A percentile compares a stretch with the other conserved stretches of the same genome.
These are phyloP conservation scores for Parnassius mnemosyne DNA, from an alignment of 2,888 invertebrate species.

Conservation along the genomic window DNA sequence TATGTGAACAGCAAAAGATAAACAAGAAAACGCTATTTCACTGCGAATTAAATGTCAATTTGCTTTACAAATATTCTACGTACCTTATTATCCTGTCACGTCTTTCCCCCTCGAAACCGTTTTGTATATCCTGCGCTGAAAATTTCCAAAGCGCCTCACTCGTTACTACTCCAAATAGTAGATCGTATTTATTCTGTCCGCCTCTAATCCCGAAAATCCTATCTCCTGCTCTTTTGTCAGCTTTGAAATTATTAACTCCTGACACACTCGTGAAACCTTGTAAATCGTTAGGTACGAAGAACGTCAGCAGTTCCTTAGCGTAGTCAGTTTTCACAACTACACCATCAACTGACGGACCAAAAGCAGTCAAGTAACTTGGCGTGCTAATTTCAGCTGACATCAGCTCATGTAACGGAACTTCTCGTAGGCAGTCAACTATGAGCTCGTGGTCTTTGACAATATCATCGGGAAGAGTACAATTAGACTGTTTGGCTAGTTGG, in stretches of 20 bases:
- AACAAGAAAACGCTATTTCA: conserved; percentile 19
- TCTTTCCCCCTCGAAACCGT: conserved; percentile 93
- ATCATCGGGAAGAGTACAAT: conserved; percentile 91
- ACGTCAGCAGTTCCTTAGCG: conserved; percentile 88
- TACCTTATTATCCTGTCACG: conserved; percentile 90
- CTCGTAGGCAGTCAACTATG: conserved; percentile 91
- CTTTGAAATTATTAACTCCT: conserved; percentile 79
- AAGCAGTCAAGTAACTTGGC: conserved; percentile 91
- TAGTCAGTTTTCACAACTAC: conserved; percentile 95
- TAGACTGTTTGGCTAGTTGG: conserved; percentile 89
- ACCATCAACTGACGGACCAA: conserved; percentile 96
- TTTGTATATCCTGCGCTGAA: conserved; percentile 90
- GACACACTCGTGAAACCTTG: conserved; percentile 83
- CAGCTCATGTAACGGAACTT: conserved; percentile 86
- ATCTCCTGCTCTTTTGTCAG: conserved; percentile 83
- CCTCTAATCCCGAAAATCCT: conserved; percentile 79
- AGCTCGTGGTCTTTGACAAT: conserved; percentile 90
- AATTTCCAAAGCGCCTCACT: conserved; percentile 96
- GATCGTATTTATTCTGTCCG: conserved; percentile 86
- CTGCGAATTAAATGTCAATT: conserved; percentile 57
- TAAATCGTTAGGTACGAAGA: conserved; percentile 84
- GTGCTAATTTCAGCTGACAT: conserved; percentile 88
- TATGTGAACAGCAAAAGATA: neutral
- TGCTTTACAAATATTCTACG: conserved; percentile 67
- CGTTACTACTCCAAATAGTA: conserved; percentile 95